Percentiles rank a stretch among this genome's conserved stretches.
Evolutionary conservation across 2,797 vertebrate species (phyloP).

Genomic region (Arctocebus calabarensis): DNA sequence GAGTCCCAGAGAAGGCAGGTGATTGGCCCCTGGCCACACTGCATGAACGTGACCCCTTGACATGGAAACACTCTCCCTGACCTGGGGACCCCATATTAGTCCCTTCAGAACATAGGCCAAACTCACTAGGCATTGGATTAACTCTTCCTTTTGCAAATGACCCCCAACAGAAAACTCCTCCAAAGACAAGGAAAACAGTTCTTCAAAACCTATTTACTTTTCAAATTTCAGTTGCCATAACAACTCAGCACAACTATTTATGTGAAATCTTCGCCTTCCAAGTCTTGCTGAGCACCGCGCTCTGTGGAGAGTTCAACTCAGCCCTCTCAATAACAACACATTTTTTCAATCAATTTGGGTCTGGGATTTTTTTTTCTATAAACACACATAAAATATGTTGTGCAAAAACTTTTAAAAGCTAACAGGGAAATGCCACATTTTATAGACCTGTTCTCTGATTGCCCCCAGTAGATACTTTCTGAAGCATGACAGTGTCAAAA

Average conservation of each 20-base stretch:
- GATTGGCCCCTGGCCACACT: not conserved
- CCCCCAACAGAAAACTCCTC: conserved; percentile 60
- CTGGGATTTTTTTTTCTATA: conserved; percentile 80
- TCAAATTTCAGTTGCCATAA: conserved; percentile 81
- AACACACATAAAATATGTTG: conserved; percentile 84
- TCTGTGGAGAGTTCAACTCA: conserved; percentile 70
- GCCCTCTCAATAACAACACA: conserved; percentile 79
- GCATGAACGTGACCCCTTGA: fast-evolving
- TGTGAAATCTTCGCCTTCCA: conserved; percentile 69
- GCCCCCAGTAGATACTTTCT: not conserved
- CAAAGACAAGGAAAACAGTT: conserved; percentile 58
- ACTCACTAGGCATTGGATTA: not conserved
- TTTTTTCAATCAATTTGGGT: conserved; percentile 82
- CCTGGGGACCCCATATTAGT: fast-evolving
- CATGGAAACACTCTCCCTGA: fast-evolving
- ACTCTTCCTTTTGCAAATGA: not conserved
- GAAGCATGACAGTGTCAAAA: not conserved
- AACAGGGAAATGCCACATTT: conserved; percentile 66
- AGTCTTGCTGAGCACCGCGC: not conserved
- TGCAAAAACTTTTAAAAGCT: conserved; percentile 79
- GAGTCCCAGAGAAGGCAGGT: conserved; percentile 38
- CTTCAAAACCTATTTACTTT: conserved; percentile 82
- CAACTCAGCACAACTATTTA: conserved; percentile 76
- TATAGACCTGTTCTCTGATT: not conserved
- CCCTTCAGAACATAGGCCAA: fast-evolving